These are phyloP conservation scores for Actinia equina DNA, from an alignment of 64 coral and sea anemone species.

Conservation along the genomic window DNA sequence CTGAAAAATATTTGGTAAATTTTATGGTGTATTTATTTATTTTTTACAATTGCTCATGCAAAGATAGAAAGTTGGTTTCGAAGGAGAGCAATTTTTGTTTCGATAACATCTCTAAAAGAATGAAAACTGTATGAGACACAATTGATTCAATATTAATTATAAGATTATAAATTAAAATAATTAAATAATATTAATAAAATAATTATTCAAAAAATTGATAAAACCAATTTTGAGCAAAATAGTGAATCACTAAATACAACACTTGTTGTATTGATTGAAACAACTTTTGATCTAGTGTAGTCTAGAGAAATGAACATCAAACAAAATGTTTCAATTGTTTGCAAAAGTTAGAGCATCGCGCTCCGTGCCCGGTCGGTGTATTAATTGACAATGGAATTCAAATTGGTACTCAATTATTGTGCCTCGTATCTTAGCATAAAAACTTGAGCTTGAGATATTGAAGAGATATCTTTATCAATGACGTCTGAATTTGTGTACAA, in stretches of 20 bases:
- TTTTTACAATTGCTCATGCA: background rate
- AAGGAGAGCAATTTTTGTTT: background rate
- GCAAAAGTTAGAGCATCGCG: background rate
- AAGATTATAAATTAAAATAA: no score
- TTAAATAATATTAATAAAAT: background rate
- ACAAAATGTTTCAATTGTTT: background rate
- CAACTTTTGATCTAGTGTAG: no score
- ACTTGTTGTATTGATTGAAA: background rate
- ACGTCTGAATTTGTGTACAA: background rate
- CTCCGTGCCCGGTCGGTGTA: background rate
- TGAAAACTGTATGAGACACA: background rate
- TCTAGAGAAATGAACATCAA: background rate
- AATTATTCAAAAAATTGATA: background rate
- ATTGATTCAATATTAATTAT: no score
- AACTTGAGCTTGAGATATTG: background rate
- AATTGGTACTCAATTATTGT: background rate
- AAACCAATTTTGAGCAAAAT: background rate
- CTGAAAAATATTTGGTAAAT: background rate
- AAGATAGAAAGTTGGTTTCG: background rate
- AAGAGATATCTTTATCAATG: background rate
- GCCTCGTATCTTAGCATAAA: background rate
- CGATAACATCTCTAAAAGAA: background rate
- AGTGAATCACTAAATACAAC: background rate
- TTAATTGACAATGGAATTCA: constrained; percentile 1
- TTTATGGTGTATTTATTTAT: no score